These are phyloP conservation scores for Lasioglossum leucozonium DNA, from an alignment of 2,888 invertebrate genomes.

Conservation along the genomic window DNA sequence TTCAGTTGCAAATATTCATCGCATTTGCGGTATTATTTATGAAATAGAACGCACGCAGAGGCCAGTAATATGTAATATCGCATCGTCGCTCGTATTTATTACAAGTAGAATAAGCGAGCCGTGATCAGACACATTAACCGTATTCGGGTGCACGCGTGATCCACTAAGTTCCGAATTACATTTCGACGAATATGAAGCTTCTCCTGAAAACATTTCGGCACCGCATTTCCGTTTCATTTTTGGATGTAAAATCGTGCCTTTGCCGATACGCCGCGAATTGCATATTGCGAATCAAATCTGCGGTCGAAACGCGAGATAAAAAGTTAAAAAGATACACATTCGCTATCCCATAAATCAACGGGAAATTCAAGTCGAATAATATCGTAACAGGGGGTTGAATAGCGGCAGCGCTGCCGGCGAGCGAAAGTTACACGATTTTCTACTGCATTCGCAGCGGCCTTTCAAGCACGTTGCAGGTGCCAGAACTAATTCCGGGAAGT, in stretches of 20 bases:
- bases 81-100: neutral
- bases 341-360: neutral
- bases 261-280: neutral
- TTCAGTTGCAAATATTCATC: neutral
- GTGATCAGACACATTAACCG: neutral
- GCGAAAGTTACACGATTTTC: slow-evolving; percentile 52
- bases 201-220: neutral
- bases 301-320: neutral
- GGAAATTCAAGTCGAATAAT: neutral
- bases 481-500: slow-evolving; percentile 62
- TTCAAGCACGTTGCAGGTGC: slow-evolving; percentile 45
- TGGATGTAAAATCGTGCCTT: neutral
- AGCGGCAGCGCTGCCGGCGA: slow-evolving; percentile 33
- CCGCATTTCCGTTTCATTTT: neutral
- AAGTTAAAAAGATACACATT: neutral
- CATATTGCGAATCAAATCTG: neutral
- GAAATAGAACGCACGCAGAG: neutral
- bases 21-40: neutral
- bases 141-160: neutral
- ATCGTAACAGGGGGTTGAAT: neutral
- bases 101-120: neutral
- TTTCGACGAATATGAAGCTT: neutral
- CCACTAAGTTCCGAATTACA: neutral
- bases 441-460: slow-evolving; percentile 45
- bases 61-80: neutral